Percentiles rank a stretch among this genome's conserved stretches.
Conservation (phyloP, 2,888 invertebrate genomes). For the Chrysotoxum bicinctum region DNA sequence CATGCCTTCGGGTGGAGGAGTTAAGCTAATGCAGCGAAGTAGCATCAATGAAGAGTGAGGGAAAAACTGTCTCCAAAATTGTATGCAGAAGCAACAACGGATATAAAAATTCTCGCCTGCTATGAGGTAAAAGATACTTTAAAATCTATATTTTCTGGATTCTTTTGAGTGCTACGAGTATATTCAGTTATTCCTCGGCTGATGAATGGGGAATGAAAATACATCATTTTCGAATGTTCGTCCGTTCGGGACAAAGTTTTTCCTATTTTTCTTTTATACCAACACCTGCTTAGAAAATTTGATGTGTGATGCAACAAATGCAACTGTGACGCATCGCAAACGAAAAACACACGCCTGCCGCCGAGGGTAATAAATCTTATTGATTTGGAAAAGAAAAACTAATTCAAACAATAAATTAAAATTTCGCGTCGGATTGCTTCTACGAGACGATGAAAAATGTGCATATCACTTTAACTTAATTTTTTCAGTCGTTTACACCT, state of each 20-base stretch:
- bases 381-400: conserved; percentile 23
- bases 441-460: not conserved
- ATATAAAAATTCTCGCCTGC: conserved; percentile 38
- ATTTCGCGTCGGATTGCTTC: conserved; percentile 29
- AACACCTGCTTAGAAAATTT: conserved; percentile 61
- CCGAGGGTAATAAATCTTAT: conserved; percentile 52
- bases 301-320: conserved; percentile 53
- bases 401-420: conserved; percentile 54
- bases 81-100: conserved; percentile 36
- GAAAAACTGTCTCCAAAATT: conserved; percentile 37
- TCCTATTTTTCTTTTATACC: conserved; percentile 11
- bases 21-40: not conserved
- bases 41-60: conserved; percentile 26
- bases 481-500: not conserved
- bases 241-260: conserved; percentile 19
- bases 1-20: conserved; percentile 15
- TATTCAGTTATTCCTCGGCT: not conserved
- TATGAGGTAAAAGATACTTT: conserved; percentile 60
- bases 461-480: not conserved
- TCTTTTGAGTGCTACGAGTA: conserved; percentile 24
- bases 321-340: conserved; percentile 47
- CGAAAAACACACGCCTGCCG: not conserved
- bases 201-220: conserved; percentile 32
- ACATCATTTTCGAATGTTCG: conserved; percentile 36
- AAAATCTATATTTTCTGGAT: conserved; percentile 9